Base-by-base conservation (phyloP, 2,113 vertebrate species). In the Struthio camelus region DNA sequence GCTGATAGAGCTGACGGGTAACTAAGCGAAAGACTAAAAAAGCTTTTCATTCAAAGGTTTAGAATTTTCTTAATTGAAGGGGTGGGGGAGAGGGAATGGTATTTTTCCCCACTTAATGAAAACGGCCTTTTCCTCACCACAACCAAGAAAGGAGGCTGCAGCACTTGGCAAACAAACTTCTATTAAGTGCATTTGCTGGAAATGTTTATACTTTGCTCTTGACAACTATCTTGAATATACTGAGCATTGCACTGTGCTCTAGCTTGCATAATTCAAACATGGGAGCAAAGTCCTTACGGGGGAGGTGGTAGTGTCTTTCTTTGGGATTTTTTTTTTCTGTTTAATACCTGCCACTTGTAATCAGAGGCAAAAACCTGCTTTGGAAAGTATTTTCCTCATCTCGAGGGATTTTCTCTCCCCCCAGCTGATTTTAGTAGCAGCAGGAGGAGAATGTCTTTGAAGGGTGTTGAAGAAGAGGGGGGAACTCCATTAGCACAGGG, bases 171-270 rank as follows among this genome's bases (percentile, higher is more conserved):
- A 95, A 91, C 86, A 83, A 87, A 87, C 46, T 85, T 93, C 82
- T 91, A 19, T 91, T 97, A 97, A 97, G 87, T 91, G 87, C 89
- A 65, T 94, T 96, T 93, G 93, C 96, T 95, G 89, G 95, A 96
- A 95, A 61, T 94, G 91, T 97, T 97, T 97, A 96, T 95, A 85
- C 93, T 96, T 95, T 95, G 82, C 91, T 96, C 95, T 91, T 92
- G 73, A 96, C 94, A 95, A 58, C 86, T 93, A 64, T 93, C 94
- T 92, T 89, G 88, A 92, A n/a, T 85, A 65, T 65, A 48, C n/a
- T 4, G 6, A 94, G 90, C 82, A 42, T 34, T 97, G 96, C 88
- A 80, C 92, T 90, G 92, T 87, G 92, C 90, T 96, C 80, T 53
- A 83, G 72, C 92, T 93, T 96, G 90, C 88, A 95, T 91, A 96